Conservation (phyloP, 2,888 invertebrate species). For the Tipula lateralis region DNA sequence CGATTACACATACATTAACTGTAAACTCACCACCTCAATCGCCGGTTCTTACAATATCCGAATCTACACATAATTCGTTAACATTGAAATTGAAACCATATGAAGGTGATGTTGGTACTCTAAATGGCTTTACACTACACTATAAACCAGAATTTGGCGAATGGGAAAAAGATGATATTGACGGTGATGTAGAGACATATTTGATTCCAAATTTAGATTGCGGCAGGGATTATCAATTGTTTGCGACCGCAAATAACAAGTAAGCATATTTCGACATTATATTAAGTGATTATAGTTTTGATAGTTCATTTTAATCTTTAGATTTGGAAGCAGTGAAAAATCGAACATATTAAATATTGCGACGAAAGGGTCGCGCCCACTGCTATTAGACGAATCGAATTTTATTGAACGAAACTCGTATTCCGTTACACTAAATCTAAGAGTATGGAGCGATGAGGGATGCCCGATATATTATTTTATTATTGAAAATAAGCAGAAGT, state of each 20-base stretch:
- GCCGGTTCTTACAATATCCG: slow-evolving; percentile 66
- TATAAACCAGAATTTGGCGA: slow-evolving; percentile 93
- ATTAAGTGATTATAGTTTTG: no score
- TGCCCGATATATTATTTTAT: slow-evolving; percentile 95
- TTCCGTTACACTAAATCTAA: slow-evolving; percentile 84
- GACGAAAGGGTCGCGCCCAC: slow-evolving; percentile 90
- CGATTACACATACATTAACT: slow-evolving; percentile 84
- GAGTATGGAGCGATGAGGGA: slow-evolving; percentile 90
- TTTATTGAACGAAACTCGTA: slow-evolving; percentile 92
- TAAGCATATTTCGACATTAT: no score
- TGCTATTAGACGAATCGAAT: slow-evolving; percentile 82
- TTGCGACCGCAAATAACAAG: slow-evolving; percentile 89
- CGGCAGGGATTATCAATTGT: slow-evolving; percentile 89
- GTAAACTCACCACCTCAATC: slow-evolving; percentile 74
- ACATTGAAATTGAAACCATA: slow-evolving; percentile 68
- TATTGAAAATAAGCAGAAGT: slow-evolving; percentile 91
- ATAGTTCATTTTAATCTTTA: no score
- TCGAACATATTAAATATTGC: slow-evolving; percentile 84
- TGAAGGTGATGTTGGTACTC: slow-evolving; percentile 76
- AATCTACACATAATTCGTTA: slow-evolving; percentile 70
- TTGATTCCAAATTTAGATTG: slow-evolving; percentile 84
- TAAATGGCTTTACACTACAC: slow-evolving; percentile 86
- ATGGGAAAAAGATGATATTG: slow-evolving; percentile 82
- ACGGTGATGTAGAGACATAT: slow-evolving; percentile 72
- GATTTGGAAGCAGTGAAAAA: slow-evolving; percentile 86